Evolutionary conservation across 2,888 invertebrate species (phyloP), one percentile per base, ranked within the genome.

Genomic region (Epistrophe grossulariae): DNA sequence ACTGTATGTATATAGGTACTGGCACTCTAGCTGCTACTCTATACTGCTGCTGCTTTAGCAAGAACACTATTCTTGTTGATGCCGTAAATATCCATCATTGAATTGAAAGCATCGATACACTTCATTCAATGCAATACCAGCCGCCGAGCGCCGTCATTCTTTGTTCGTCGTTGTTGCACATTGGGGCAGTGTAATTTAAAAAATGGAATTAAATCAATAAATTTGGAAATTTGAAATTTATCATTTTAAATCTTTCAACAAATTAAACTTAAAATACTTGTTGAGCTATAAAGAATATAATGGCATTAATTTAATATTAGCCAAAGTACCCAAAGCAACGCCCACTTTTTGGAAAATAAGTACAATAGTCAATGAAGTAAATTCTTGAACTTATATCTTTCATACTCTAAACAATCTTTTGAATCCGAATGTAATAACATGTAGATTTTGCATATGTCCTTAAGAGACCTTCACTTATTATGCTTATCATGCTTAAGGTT

Each of bases 51-150:
- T 50, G 50, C 40, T 76, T 35, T 59, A 38, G 17, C 59, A 68
- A 48, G 35, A 66, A 68, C 28, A 50, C 76, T 38, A 73, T 76
- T 76, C 50, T 71, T 52, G 66, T 79, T 66, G 84, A 79, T 84
- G 64, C 71, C 80, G 80, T 84, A 76, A 84, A 84, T 80, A 80
- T 84, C 84, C 79, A 84, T 84, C 80, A 80, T 66, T 71, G 76
- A 76, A 84, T 84, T 76, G 84, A 84, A 80, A 71, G 62, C 79
- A 64, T 50, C 84, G 71, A 79, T 84, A 59, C 70, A 76, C 52
- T 59, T 6, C 5, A 45, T 45, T 45, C 43, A 31, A 64, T 73
- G 28, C 74, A 80, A 74, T 60, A n/a, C 19, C 45, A 35, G 38
- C 35, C 64, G 17, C 31, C 2, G 40, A 15, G 40, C 13, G 13